A percentile compares a stretch with the other conserved stretches of the same genome.
Evolutionary conservation across 2,797 vertebrate species (phyloP).

Genomic region (Hozukius guyotensis): DNA sequence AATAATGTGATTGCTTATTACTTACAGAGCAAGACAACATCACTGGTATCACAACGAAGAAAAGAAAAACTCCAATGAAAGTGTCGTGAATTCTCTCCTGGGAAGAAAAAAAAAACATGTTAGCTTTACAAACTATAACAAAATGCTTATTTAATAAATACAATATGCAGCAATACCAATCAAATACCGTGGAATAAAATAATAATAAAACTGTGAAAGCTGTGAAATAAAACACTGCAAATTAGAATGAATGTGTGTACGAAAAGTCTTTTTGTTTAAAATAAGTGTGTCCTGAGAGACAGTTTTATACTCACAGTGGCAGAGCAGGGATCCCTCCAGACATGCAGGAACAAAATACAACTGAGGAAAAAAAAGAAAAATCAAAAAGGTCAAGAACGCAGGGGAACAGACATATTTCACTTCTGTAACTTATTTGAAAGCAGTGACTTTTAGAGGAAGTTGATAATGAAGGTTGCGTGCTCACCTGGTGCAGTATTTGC

Average conservation of each 20-base stretch:
- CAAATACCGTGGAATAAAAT: neutral
- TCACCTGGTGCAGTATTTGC: constrained; percentile 72
- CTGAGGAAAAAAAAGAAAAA: constrained; percentile 61
- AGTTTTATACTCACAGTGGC: constrained; percentile 59
- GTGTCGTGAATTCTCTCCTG: constrained; percentile 51
- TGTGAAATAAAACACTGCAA: neutral
- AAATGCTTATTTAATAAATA: neutral
- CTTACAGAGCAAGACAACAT: constrained; percentile 83
- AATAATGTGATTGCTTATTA: neutral
- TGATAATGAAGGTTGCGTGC: neutral
- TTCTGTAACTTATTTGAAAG: neutral
- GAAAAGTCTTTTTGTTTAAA: neutral
- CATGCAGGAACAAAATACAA: constrained; percentile 84
- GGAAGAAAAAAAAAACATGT: constrained; percentile 8
- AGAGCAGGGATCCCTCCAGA: constrained; percentile 67
- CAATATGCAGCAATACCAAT: neutral
- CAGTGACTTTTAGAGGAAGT: neutral
- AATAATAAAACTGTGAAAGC: neutral
- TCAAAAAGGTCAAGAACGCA: neutral
- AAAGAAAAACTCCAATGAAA: constrained; percentile 67
- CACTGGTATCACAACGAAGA: constrained; percentile 75
- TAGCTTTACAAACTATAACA: neutral
- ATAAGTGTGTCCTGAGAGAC: neutral
- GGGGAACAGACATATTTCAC: neutral
- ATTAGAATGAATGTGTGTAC: neutral